phyloP scores from a whole-genome alignment of 2,113 vertebrate species.

The Cynopterus brachyotis region DNA sequence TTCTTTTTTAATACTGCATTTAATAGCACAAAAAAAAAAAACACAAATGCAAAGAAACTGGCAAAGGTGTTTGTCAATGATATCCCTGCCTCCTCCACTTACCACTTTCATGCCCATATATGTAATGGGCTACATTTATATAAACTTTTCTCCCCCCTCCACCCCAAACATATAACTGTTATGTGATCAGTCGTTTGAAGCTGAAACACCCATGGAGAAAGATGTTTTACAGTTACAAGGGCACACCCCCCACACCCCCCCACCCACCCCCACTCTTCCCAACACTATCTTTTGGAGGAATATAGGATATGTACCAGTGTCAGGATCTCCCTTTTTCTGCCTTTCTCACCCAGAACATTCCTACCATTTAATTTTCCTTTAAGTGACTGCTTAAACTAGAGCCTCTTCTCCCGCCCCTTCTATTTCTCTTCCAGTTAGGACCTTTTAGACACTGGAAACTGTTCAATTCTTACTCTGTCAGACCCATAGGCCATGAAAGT shows the following conservation, averaged over 20 bases:
- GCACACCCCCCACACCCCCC: slow-evolving; percentile 77
- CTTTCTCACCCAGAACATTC: slow-evolving; percentile 82
- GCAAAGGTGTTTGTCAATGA: slow-evolving; percentile 89
- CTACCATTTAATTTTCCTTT: slow-evolving; percentile 80
- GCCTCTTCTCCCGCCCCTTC: slow-evolving; percentile 75
- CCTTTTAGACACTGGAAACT: slow-evolving; percentile 80
- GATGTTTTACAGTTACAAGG: slow-evolving; percentile 90
- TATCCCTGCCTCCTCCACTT: slow-evolving; percentile 85
- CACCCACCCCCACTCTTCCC: slow-evolving; percentile 81
- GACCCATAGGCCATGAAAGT: slow-evolving; percentile 88
- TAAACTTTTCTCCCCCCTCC: slow-evolving; percentile 70
- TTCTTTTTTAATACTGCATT: slow-evolving; percentile 92
- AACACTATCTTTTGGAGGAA: slow-evolving; percentile 82
- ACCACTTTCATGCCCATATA: slow-evolving; percentile 88
- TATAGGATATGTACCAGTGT: slow-evolving; percentile 85
- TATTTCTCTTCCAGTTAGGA: slow-evolving; percentile 79
- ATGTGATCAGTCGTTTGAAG: slow-evolving; percentile 93
- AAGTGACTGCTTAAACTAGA: slow-evolving; percentile 79
- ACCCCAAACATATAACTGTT: slow-evolving; percentile 82
- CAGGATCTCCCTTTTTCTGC: slow-evolving; percentile 80
- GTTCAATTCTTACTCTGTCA: slow-evolving; percentile 84
- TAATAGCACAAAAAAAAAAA: slow-evolving; percentile 94
- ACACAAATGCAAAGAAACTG: slow-evolving; percentile 94
- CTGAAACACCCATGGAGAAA: slow-evolving; percentile 91
- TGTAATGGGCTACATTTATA: slow-evolving; percentile 85